These are phyloP conservation scores for Chloropsis hardwickii DNA, from an alignment of 2,113 vertebrate species.

Conservation along the genomic window DNA sequence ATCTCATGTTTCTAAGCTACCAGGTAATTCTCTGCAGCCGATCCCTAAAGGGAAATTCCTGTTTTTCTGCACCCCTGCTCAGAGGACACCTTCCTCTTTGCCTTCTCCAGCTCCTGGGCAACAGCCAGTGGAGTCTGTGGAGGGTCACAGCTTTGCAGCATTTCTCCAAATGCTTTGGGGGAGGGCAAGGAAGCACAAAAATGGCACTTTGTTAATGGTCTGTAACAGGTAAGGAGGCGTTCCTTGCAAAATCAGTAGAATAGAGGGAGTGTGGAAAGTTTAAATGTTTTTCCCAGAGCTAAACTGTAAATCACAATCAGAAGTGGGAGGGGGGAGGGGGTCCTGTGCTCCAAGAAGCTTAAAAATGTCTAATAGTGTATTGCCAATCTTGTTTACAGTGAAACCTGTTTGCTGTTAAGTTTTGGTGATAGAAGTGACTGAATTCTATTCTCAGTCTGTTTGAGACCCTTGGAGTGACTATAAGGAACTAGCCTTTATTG, in stretches of 20 bases:
- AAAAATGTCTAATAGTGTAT: background rate
- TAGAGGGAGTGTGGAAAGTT: background rate
- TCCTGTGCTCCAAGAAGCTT: background rate
- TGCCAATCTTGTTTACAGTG: background rate
- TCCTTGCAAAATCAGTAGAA: background rate
- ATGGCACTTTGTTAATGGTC: background rate
- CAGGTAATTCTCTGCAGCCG: constrained; percentile 44
- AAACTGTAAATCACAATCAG: background rate
- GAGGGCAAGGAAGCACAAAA: background rate
- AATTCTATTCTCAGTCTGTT: background rate
- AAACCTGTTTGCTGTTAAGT: background rate
- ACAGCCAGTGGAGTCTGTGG: background rate
- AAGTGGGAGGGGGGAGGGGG: background rate
- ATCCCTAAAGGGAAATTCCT: constrained; percentile 34
- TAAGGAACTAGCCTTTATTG: background rate
- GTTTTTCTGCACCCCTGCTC: background rate
- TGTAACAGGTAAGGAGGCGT: background rate
- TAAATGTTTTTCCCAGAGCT: background rate
- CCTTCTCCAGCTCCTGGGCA: background rate
- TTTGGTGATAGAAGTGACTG: background rate
- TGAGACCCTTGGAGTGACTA: background rate
- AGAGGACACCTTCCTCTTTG: background rate
- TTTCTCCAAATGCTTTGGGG: background rate
- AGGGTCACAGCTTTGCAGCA: background rate
- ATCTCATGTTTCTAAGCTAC: constrained; percentile 59